These are phyloP conservation scores for Nannobrachium achirus DNA, from an alignment of 2,113 vertebrate species.

Conservation along the genomic window DNA sequence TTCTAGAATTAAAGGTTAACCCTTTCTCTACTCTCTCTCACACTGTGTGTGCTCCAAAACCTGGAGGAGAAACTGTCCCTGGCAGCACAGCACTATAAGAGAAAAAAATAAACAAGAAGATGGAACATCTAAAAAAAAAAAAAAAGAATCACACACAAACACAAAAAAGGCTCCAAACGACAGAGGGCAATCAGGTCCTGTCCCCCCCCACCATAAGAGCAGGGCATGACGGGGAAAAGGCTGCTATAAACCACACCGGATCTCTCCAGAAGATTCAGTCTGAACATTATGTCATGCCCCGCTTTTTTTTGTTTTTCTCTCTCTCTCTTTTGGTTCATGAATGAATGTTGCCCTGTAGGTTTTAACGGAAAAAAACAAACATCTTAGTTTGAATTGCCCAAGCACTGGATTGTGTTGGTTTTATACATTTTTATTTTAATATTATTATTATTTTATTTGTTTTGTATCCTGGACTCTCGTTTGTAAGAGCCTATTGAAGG, in stretches of 20 bases:
- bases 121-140: conserved; percentile 72
- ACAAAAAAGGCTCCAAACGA: conserved; percentile 81
- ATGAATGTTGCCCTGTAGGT: conserved; percentile 93
- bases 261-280: conserved; percentile 85
- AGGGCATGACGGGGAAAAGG: conserved; percentile 80
- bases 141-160: conserved; percentile 83
- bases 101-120: conserved; percentile 62
- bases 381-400: conserved; percentile 93
- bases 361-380: conserved; percentile 78
- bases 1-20: conserved; percentile 95
- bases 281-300: conserved; percentile 88
- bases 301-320: conserved; percentile 40
- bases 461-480: conserved; percentile 91
- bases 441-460: conserved; percentile 70
- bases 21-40: conserved; percentile 85
- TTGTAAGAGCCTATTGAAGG: conserved; percentile 89
- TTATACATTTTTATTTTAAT: conserved; percentile 83
- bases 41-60: conserved; percentile 99
- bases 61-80: conserved; percentile 96
- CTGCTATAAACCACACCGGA: conserved; percentile 80
- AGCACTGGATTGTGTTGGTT: conserved; percentile 89
- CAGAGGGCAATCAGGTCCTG: conserved; percentile 84
- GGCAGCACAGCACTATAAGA: conserved; percentile 86
- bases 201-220: conserved; percentile 85
- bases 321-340: conserved; percentile 88